Conservation (phyloP, 2,888 invertebrate genomes). For the Melinopterus prodromus region DNA sequence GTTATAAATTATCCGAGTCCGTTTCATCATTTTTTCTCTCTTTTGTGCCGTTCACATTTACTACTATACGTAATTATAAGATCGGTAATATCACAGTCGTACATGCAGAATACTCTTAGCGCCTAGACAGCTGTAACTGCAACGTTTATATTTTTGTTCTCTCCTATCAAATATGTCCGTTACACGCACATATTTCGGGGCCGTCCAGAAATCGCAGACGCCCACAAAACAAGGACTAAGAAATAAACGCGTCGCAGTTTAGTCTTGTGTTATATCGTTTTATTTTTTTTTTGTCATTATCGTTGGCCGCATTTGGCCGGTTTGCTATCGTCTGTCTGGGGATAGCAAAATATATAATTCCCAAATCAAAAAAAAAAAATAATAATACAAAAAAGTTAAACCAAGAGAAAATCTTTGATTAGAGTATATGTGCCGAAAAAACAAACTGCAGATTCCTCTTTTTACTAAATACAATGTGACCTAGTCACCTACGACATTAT, state of each 20-base stretch:
- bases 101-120: constrained; percentile 59
- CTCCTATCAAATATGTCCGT: background rate
- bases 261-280: constrained; percentile 9
- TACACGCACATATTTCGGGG: constrained; percentile 6
- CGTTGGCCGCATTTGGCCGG: background rate
- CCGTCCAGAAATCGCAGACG: background rate
- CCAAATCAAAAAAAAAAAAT: constrained; percentile 14
- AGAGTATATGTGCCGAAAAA: constrained; percentile 39
- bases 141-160: constrained; percentile 45
- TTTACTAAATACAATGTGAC: constrained; percentile 42
- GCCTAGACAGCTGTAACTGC: constrained; percentile 60
- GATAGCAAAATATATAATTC: constrained; percentile 32
- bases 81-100: constrained; percentile 61
- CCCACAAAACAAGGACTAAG: background rate
- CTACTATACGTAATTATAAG: constrained; percentile 53
- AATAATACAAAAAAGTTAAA: constrained; percentile 8
- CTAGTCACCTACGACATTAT: constrained; percentile 46
- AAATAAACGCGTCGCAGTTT: constrained; percentile 20
- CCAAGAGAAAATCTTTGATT: constrained; percentile 24
- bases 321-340: constrained; percentile 24
- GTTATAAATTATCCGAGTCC: constrained; percentile 35
- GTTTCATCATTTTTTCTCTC: constrained; percentile 32
- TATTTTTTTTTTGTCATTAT: constrained; percentile 11
- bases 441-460: constrained; percentile 40
- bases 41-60: constrained; percentile 48